Percentiles rank a stretch among this genome's conserved stretches.
Conservation (phyloP, 2,888 invertebrate genomes). For the Fabriciana adippe region DNA sequence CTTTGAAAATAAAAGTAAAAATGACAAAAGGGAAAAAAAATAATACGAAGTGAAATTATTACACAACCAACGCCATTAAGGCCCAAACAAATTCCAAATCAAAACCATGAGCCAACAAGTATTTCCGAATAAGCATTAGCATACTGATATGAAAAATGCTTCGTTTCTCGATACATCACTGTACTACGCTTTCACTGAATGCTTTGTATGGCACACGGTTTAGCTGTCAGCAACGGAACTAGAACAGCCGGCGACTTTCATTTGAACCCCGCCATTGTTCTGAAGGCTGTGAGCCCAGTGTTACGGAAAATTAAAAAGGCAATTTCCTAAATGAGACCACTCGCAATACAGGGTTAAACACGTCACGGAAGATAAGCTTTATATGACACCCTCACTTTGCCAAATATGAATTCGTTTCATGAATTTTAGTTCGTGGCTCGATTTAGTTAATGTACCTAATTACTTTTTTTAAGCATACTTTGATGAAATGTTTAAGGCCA, state of each 20-base stretch:
- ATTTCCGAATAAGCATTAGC: not conserved
- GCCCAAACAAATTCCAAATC: too few species aligned
- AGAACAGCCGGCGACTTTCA: constrained; percentile 42
- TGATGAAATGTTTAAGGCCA: too few species aligned
- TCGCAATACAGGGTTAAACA: constrained; percentile 53
- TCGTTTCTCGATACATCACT: constrained; percentile 27
- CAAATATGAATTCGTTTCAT: constrained; percentile 33
- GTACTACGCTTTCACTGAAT: constrained; percentile 25
- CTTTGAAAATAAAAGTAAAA: too few species aligned
- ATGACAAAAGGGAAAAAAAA: too few species aligned
- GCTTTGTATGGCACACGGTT: constrained; percentile 32
- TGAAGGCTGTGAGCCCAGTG: constrained; percentile 47
- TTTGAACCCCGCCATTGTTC: constrained; percentile 44
- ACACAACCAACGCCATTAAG: too few species aligned
- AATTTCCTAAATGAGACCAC: constrained; percentile 70
- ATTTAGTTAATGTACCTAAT: not conserved
- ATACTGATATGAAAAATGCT: constrained; percentile 23
- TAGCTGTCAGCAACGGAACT: constrained; percentile 41
- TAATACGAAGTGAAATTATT: too few species aligned
- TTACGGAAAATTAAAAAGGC: constrained; percentile 75
- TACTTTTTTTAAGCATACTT: too few species aligned
- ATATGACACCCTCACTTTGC: constrained; percentile 31
- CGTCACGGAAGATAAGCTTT: constrained; percentile 44
- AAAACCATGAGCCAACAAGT: too few species aligned
- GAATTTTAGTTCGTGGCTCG: constrained; percentile 23